Percentiles rank a stretch among this genome's conserved stretches.
phyloP scores from a whole-genome alignment of 2,888 invertebrate genomes.

The Taphrorychus bicolor region DNA sequence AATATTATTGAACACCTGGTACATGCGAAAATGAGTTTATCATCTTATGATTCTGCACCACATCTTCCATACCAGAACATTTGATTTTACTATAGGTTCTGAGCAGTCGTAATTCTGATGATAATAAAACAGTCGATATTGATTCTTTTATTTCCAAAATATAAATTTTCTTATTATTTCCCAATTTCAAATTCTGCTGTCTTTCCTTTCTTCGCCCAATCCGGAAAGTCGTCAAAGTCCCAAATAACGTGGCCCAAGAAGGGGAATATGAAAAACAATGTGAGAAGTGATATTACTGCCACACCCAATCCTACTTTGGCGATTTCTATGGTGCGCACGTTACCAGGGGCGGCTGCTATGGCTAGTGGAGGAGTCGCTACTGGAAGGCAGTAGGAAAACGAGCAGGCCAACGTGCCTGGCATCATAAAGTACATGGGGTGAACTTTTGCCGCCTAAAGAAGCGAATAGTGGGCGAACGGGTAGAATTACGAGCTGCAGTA shows the following conservation, averaged over 20 bases:
- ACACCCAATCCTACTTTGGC: slow-evolving; percentile 73
- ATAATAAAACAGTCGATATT: no score
- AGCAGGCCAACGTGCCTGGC: slow-evolving; percentile 87
- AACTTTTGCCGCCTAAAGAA: slow-evolving; percentile 60
- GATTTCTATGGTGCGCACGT: slow-evolving; percentile 81
- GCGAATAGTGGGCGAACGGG: neutral
- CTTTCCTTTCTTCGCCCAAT: no score
- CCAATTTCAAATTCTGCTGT: no score
- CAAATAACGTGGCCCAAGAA: slow-evolving; percentile 78
- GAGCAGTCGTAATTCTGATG: no score
- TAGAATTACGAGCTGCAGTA: neutral
- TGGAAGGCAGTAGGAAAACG: slow-evolving; percentile 92
- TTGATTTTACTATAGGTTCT: no score
- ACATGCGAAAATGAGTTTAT: no score
- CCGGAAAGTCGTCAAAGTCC: slow-evolving; percentile 67
- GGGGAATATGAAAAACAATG: slow-evolving; percentile 76
- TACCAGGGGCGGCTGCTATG: slow-evolving; percentile 84
- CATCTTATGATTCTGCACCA: no score
- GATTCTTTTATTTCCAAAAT: no score
- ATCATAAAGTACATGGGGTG: slow-evolving; percentile 91
- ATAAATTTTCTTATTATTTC: no score
- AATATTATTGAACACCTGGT: no score
- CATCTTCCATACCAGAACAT: no score
- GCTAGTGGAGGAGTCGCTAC: slow-evolving; percentile 96
- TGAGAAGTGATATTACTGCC: slow-evolving; percentile 74